Evolutionary conservation across 2,113 vertebrate genomes (phyloP).

Genomic region (Salvelinus sp.): DNA sequence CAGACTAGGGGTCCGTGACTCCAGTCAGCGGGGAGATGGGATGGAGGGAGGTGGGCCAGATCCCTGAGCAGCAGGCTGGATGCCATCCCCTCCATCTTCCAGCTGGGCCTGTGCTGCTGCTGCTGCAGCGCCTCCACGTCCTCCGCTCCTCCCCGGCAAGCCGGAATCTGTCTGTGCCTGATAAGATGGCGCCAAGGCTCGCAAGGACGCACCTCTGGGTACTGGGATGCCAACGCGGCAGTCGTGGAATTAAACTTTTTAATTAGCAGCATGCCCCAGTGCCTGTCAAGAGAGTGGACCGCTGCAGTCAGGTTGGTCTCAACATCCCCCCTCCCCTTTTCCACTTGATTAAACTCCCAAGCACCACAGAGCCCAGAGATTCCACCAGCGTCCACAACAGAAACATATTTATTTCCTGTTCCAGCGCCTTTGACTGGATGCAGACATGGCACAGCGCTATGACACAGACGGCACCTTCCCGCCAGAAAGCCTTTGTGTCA

Average conservation of each 20-base stretch:
- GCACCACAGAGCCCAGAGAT: slow-evolving; percentile 19
- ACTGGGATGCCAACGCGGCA: slow-evolving; percentile 59
- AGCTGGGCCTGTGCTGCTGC: slow-evolving; percentile 15
- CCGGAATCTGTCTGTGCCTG: slow-evolving; percentile 67
- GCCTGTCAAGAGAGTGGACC: slow-evolving; percentile 61
- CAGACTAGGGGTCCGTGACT: slow-evolving; percentile 56
- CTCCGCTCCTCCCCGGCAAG: slow-evolving; percentile 34
- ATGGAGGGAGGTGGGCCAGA: slow-evolving; percentile 56
- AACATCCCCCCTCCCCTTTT: slow-evolving; percentile 43
- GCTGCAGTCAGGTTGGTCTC: slow-evolving; percentile 55
- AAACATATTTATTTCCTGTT: slow-evolving; percentile 58
- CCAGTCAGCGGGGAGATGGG: slow-evolving; percentile 50
- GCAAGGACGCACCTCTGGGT: slow-evolving; percentile 70
- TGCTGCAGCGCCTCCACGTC: background rate
- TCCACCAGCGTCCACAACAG: slow-evolving; percentile 41
- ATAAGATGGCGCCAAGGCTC: slow-evolving; percentile 74
- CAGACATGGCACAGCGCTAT: slow-evolving; percentile 15
- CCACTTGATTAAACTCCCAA: slow-evolving; percentile 55
- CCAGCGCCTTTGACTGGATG: slow-evolving; percentile 42
- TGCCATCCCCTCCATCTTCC: slow-evolving; percentile 49
- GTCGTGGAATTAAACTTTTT: slow-evolving; percentile 78
- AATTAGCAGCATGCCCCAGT: slow-evolving; percentile 68
- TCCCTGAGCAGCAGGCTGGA: slow-evolving; percentile 57
- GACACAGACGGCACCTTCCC: background rate
- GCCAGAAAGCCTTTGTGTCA: background rate